phyloP scores from a whole-genome alignment of 2,797 vertebrate species.

The Psittacula echo region DNA sequence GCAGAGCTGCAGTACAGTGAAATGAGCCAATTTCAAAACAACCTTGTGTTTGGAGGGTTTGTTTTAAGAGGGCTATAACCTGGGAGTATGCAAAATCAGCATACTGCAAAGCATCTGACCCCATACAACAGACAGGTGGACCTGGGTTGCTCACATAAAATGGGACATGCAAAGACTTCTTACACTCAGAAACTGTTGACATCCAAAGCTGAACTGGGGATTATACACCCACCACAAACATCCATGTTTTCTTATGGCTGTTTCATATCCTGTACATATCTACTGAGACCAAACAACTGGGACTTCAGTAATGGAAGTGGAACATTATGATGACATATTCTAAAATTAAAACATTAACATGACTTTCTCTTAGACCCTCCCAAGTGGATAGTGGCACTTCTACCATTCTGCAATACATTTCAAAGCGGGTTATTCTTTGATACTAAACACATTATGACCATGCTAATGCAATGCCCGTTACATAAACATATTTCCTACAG shows the following conservation, averaged over 20 bases:
- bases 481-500: constrained; percentile 2
- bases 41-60: background rate
- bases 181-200: background rate
- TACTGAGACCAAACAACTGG: background rate
- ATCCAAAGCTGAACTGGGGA: background rate
- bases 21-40: background rate
- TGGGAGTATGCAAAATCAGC: background rate
- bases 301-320: background rate
- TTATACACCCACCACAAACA: background rate
- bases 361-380: background rate
- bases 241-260: background rate
- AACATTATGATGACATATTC: background rate
- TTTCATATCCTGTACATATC: background rate
- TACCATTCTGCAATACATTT: background rate
- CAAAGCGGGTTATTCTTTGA: background rate
- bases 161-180: background rate
- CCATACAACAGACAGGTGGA: background rate
- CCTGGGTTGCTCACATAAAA: background rate
- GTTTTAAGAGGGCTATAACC: background rate
- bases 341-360: background rate
- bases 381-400: background rate
- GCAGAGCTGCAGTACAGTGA: background rate
- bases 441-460: background rate
- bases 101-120: background rate
- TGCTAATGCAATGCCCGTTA: background rate